Percentiles rank a stretch among this genome's conserved stretches.
Conservation (phyloP, 2,888 invertebrate species). For the Mythimna ferrago region DNA sequence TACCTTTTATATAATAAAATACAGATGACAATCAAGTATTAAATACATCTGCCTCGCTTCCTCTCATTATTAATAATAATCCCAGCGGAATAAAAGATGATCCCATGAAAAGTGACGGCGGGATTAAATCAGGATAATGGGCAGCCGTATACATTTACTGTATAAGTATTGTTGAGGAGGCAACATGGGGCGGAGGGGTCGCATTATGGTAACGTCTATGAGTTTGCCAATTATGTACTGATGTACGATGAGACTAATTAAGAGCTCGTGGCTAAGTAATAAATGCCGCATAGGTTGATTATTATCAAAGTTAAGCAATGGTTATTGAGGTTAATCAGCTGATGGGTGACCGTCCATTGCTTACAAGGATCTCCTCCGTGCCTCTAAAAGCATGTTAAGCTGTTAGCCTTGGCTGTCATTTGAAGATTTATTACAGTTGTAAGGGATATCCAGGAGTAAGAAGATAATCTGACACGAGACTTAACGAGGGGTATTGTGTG, state of each 20-base stretch:
- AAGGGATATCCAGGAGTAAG: too few relatives aligned
- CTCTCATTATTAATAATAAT: slow-evolving; percentile 28
- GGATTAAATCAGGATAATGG: slow-evolving; percentile 35
- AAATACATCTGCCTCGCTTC: slow-evolving; percentile 3
- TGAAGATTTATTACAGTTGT: too few relatives aligned
- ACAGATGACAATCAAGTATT: not conserved
- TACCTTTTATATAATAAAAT: too few relatives aligned
- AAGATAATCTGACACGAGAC: too few relatives aligned
- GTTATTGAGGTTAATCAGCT: not conserved
- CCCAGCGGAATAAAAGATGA: slow-evolving; percentile 13
- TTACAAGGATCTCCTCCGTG: too few relatives aligned
- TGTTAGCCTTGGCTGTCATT: too few relatives aligned
- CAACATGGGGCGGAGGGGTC: slow-evolving; percentile 9
- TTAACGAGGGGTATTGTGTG: too few relatives aligned
- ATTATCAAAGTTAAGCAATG: not conserved
- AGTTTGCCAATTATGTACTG: not conserved
- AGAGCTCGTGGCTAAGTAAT: not conserved
- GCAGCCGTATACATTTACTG: slow-evolving; percentile 1
- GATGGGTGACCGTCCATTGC: not conserved
- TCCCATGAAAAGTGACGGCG: slow-evolving; percentile 13
- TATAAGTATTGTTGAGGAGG: slow-evolving; percentile 3
- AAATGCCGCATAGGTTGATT: not conserved
- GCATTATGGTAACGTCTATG: slow-evolving; percentile 12
- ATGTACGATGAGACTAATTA: not conserved
- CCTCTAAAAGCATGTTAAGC: too few relatives aligned